These are phyloP conservation scores for Plotosus lineatus DNA, from an alignment of 2,113 vertebrate species.

Conservation along the genomic window DNA sequence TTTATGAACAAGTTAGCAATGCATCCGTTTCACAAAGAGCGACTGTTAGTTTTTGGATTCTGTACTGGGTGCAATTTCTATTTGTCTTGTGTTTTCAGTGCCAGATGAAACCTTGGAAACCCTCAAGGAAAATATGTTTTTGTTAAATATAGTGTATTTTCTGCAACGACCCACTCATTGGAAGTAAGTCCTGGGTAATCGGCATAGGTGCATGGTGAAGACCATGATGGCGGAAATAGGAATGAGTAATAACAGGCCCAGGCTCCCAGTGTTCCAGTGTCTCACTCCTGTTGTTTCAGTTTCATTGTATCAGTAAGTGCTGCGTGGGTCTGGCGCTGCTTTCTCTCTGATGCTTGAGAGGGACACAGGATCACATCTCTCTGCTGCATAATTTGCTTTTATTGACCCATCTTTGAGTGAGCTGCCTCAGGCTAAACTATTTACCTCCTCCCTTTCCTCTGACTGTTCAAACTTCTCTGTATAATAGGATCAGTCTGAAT, in stretches of 20 bases:
- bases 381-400: slow-evolving; percentile 35
- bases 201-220: background rate
- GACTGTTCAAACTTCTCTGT: background rate
- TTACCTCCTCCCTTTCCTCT: slow-evolving; percentile 2
- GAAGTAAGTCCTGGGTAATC: background rate
- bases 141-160: background rate
- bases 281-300: background rate
- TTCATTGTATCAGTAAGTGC: background rate
- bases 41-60: no score
- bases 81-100: no score
- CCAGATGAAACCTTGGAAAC: no score
- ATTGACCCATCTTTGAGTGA: slow-evolving; percentile 21
- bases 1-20: no score
- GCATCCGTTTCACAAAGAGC: no score
- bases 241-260: background rate
- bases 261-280: background rate
- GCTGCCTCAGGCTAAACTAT: slow-evolving; percentile 20
- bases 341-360: background rate
- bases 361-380: slow-evolving; percentile 5
- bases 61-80: no score
- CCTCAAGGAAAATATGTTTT: background rate
- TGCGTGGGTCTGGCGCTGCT: slow-evolving; percentile 8
- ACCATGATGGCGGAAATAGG: background rate
- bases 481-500: slow-evolving; percentile 9
- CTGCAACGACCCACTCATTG: background rate